Percentiles rank a stretch among this genome's conserved stretches.
These are phyloP conservation scores for Nymphalis c-album DNA, from an alignment of 2,888 invertebrate genomes.

Conservation along the genomic window DNA sequence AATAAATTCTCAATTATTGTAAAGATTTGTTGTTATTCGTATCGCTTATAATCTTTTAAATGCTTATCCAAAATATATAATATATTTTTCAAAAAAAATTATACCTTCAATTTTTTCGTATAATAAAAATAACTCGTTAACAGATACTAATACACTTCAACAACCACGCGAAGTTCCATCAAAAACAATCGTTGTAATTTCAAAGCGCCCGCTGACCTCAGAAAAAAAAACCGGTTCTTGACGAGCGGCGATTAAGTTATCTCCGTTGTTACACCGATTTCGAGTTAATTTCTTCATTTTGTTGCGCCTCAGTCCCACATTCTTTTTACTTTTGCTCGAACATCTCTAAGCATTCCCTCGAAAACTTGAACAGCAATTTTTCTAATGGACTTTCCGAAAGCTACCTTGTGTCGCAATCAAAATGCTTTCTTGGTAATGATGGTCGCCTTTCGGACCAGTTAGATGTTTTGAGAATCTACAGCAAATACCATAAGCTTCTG, in stretches of 20 bases:
- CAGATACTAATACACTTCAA: constrained; percentile 25
- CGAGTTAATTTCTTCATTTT: constrained; percentile 77
- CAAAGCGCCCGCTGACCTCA: constrained; percentile 53
- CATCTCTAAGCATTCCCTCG: constrained; percentile 41
- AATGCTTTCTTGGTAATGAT: constrained; percentile 52
- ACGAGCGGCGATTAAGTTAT: constrained; percentile 69
- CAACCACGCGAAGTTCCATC: constrained; percentile 43
- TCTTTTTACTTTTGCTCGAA: constrained; percentile 47
- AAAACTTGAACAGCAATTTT: constrained; percentile 68
- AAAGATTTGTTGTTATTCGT: too few species aligned
- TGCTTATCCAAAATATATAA: too few species aligned
- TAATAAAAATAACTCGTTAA: constrained; percentile 8
- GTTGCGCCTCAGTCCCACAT: constrained; percentile 54
- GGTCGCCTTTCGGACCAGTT: constrained; percentile 34
- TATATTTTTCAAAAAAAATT: not conserved
- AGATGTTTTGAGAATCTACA: constrained; percentile 27
- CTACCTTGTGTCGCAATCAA: constrained; percentile 46
- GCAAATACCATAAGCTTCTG: constrained; percentile 17
- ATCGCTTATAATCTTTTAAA: too few species aligned
- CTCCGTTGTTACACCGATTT: constrained; percentile 72
- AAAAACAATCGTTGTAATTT: constrained; percentile 56
- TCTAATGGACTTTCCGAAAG: constrained; percentile 65
- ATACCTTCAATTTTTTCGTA: not conserved
- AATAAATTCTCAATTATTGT: too few species aligned
- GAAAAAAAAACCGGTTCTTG: constrained; percentile 60